Evolutionary conservation across 1,140 invertebrate genomes (phyloP).

Genomic region (Grapholita molesta): DNA sequence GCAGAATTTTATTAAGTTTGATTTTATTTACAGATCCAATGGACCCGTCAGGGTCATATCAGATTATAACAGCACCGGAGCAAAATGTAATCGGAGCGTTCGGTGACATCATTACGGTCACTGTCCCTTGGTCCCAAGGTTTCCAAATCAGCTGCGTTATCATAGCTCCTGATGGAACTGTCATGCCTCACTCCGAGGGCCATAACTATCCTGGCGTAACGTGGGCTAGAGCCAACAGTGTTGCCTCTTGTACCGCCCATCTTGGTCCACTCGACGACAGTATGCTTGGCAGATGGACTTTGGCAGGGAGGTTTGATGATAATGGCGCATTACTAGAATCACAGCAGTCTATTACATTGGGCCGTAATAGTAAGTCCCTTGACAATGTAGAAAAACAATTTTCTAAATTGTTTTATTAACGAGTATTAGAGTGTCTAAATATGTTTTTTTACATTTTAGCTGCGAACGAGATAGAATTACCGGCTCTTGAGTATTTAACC

Average conservation of each 20-base stretch:
- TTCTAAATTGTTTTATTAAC: not conserved
- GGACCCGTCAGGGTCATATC: not conserved
- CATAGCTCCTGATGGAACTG: constrained; percentile 7
- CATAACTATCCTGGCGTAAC: not conserved
- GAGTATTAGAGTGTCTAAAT: not conserved
- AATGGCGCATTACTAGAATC: not conserved
- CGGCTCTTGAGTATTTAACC: constrained; percentile 2
- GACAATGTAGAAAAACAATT: not conserved
- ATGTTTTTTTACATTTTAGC: not conserved
- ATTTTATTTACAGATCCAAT: not conserved
- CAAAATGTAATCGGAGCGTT: not conserved
- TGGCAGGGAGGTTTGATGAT: not conserved
- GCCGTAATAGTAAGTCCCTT: not conserved
- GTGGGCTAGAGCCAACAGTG: not conserved
- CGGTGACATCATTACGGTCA: not conserved
- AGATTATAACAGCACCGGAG: constrained; percentile 2
- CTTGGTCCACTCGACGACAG: not conserved
- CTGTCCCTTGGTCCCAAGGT: not conserved
- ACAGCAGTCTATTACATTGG: not conserved
- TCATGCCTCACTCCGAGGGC: not conserved
- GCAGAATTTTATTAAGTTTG: not conserved
- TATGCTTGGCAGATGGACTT: constrained; percentile 3
- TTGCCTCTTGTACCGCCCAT: not conserved
- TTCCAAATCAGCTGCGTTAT: not conserved
- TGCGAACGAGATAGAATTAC: not conserved